Evolutionary conservation across 2,113 vertebrate species (phyloP), one percentile per base, ranked within the genome.

Genomic region (Peromyscus maniculatus): DNA sequence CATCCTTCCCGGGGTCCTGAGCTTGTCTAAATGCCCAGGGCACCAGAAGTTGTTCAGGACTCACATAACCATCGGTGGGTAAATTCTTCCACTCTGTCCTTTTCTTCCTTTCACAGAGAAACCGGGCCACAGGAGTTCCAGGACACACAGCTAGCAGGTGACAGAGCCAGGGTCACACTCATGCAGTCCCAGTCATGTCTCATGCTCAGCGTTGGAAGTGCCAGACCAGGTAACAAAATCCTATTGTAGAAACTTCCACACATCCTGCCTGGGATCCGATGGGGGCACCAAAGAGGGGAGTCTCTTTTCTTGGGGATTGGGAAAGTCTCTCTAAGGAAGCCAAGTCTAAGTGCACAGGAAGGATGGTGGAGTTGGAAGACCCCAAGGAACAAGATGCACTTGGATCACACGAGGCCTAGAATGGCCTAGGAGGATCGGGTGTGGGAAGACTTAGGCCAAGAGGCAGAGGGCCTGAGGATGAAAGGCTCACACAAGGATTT

Each of bases 361-460:
- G 77, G 71, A 12, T 0, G 2, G 11, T 19, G 36, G 83, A 55
- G 62, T 33, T 36, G 21, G 36, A 12, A 57, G 9, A 4, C 7
- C 21, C 1, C 21, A 0, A 36, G 87, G 78, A 87, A 33, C 7
- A 31, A 22, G 21, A 71, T 15, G 16, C 24, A 16, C 24, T 22
- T 62, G 74, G 28, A 17, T 3, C 5, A 1, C 59, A 33, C 64
- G n/a, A 31, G 10, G 31, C 7, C 0, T 0, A 1, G 31, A 1
- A 5, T 62, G 36, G 11, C 12, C 36, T 5, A 1, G 6, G 82
- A 62, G 21, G 0, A 0, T 0, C 5, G 31, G 0, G 4, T 3
- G 57, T 62, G 1, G 67, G 59, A 72, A 69, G 36, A 80, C 16
- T 26, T 39, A 8, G 88, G 11, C 2, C 5, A 24, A 46, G 39